These are phyloP conservation scores for Huso huso DNA, from an alignment of 2,797 vertebrate genomes.

Conservation along the genomic window DNA sequence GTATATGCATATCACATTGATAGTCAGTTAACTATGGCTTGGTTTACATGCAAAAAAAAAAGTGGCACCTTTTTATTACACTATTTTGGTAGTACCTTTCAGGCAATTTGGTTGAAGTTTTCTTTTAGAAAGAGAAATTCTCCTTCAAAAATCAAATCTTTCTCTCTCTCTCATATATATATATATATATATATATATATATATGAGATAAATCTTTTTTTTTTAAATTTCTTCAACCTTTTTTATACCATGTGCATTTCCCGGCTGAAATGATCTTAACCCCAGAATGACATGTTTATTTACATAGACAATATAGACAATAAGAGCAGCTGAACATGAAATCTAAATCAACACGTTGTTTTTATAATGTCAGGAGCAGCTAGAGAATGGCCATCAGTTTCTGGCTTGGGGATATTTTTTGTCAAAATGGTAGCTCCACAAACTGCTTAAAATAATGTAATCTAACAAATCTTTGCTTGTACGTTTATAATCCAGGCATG, in stretches of 20 bases:
- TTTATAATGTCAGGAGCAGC: constrained; percentile 56
- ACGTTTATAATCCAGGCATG: constrained; percentile 61
- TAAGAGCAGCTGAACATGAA: constrained; percentile 53
- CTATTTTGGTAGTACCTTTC: too few species aligned
- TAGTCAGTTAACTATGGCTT: too few species aligned
- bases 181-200: too few species aligned
- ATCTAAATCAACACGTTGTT: constrained; percentile 67
- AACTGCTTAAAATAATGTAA: constrained; percentile 56
- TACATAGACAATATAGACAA: constrained; percentile 41
- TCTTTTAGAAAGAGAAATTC: too few species aligned
- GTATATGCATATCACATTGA: too few species aligned
- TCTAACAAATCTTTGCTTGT: constrained; percentile 56
- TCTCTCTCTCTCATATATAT: too few species aligned
- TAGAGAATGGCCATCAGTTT: constrained; percentile 52
- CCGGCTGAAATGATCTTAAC: constrained; percentile 56
- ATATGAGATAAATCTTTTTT: too few species aligned
- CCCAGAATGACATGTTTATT: constrained; percentile 54
- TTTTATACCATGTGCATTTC: constrained; percentile 2
- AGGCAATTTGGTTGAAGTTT: too few species aligned
- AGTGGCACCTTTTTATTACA: too few species aligned
- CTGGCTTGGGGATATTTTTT: constrained; percentile 61
- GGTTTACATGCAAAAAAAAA: too few species aligned
- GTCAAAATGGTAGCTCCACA: constrained; percentile 49
- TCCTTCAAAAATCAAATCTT: too few species aligned
- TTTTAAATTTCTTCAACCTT: too few species aligned